Conservation (phyloP, 2,113 vertebrate species). For the Clarias batrachus region DNA sequence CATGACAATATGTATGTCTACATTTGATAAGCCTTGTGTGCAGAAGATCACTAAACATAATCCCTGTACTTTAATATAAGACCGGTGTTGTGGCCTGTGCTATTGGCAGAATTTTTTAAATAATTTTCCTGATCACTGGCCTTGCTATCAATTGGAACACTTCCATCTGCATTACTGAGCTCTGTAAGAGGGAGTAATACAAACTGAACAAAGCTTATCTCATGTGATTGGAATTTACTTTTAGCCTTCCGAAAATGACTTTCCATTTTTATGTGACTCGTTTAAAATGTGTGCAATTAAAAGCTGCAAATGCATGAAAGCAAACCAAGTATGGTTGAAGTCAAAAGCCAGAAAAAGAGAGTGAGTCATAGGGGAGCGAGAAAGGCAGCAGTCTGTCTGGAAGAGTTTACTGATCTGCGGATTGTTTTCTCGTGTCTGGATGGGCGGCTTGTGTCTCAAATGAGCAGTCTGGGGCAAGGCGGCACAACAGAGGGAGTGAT, state of each 20-base stretch:
- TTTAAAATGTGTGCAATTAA: conserved; percentile 74
- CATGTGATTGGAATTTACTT: conserved; percentile 68
- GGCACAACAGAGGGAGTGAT: conserved; percentile 57
- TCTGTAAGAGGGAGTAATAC: conserved; percentile 70
- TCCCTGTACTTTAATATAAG: conserved; percentile 61
- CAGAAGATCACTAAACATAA: conserved; percentile 55
- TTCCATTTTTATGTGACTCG: conserved; percentile 70
- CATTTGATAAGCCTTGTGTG: conserved; percentile 28
- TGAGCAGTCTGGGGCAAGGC: conserved; percentile 64
- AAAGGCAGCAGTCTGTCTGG: conserved; percentile 28
- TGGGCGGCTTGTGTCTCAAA: conserved; percentile 63
- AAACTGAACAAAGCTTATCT: conserved; percentile 71
- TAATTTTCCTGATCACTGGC: conserved; percentile 80
- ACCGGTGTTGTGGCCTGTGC: conserved; percentile 67
- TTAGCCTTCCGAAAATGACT: conserved; percentile 72
- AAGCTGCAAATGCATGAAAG: conserved; percentile 66
- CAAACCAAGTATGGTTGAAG: conserved; percentile 47
- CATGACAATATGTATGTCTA: conserved; percentile 8
- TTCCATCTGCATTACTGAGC: conserved; percentile 70
- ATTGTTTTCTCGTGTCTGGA: conserved; percentile 53
- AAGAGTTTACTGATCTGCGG: conserved; percentile 52
- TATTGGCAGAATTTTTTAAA: conserved; percentile 77
- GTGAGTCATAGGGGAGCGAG: conserved; percentile 35
- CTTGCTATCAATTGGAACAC: conserved; percentile 74
- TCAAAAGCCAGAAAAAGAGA: conserved; percentile 44